These are phyloP conservation scores for Laothoe populi DNA, from an alignment of 2,888 invertebrate genomes.

Conservation along the genomic window DNA sequence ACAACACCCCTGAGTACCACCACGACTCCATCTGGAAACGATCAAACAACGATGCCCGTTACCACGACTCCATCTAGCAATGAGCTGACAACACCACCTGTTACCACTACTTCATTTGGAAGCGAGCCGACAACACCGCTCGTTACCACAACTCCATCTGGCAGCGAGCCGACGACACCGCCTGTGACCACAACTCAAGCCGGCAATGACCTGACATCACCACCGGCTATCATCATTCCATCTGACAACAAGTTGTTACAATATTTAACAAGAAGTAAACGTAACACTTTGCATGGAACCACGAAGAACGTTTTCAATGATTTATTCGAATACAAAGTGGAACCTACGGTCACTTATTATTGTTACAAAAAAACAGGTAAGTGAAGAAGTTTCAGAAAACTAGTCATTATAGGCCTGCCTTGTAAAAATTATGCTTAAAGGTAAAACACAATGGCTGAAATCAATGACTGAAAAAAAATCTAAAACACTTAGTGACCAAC, in stretches of 20 bases:
- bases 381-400: no score
- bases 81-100: conserved; percentile 28
- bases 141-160: conserved; percentile 7
- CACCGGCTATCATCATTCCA: neutral
- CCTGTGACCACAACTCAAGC: conserved; percentile 2
- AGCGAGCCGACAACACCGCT: conserved; percentile 26
- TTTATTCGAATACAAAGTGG: neutral
- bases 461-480: no score
- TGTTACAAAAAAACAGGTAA: neutral
- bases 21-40: no score
- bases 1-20: no score
- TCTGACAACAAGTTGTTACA: neutral
- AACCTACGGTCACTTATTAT: neutral
- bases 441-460: no score
- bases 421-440: no score
- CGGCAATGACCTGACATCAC: neutral
- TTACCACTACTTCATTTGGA: neutral
- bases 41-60: no score
- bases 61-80: neutral
- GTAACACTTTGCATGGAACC: neutral
- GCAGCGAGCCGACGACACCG: neutral
- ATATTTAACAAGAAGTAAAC: neutral
- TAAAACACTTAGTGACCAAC: no score
- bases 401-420: no score
- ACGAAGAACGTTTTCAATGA: neutral